phyloP scores from a whole-genome alignment of 2,888 invertebrate species.

The Plusia festucae region DNA sequence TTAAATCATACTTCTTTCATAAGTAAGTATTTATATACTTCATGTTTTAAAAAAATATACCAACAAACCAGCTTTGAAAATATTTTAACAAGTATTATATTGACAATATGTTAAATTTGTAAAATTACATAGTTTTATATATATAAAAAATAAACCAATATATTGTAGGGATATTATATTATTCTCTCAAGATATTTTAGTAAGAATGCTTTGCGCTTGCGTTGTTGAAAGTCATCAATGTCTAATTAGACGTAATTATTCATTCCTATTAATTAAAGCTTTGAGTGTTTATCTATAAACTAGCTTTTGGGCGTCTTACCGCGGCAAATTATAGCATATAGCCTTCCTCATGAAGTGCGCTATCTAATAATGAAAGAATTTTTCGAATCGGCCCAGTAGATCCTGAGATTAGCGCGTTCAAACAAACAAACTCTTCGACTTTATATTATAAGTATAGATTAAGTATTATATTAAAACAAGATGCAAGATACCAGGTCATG shows the following conservation, averaged over 20 bases:
- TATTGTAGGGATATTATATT: not conserved
- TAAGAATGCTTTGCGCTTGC: conserved; percentile 4
- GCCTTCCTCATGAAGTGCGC: too few relatives aligned
- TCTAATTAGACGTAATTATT: not conserved
- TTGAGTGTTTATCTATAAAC: not conserved
- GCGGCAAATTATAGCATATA: too few relatives aligned
- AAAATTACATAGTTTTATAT: not conserved
- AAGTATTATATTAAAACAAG: too few relatives aligned
- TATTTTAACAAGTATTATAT: not conserved
- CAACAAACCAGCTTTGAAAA: not conserved
- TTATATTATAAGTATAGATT: too few relatives aligned
- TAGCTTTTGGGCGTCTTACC: not conserved
- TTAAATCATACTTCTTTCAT: too few relatives aligned
- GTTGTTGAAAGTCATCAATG: not conserved
- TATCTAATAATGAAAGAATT: too few relatives aligned
- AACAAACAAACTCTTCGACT: too few relatives aligned
- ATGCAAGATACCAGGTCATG: too few relatives aligned
- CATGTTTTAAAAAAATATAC: too few relatives aligned
- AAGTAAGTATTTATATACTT: not conserved
- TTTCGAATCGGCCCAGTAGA: too few relatives aligned
- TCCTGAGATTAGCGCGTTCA: too few relatives aligned
- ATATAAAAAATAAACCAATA: not conserved
- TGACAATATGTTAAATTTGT: not conserved
- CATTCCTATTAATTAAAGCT: not conserved
- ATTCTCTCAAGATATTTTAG: not conserved